A percentile compares a stretch with the other conserved stretches of the same genome.
These are phyloP conservation scores for Sialia sialis DNA, from an alignment of 2,113 vertebrate species.

Conservation along the genomic window DNA sequence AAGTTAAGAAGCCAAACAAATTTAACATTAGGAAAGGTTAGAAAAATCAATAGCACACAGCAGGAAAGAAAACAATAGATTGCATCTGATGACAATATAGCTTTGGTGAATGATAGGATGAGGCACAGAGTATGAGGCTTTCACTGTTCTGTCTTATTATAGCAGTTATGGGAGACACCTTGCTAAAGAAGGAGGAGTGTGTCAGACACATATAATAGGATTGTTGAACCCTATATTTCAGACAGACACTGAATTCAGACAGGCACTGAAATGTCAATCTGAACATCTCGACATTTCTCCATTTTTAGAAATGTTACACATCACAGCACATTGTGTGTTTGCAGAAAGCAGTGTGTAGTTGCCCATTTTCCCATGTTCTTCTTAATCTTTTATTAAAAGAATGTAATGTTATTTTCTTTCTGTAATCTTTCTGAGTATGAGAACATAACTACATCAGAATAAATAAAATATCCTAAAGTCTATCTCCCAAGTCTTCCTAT, in stretches of 20 bases:
- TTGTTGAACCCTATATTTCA: conserved; percentile 45
- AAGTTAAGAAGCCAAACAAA: conserved; percentile 53
- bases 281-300: not conserved
- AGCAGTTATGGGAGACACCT: not conserved
- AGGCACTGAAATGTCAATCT: conserved; percentile 28
- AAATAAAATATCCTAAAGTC: not conserved
- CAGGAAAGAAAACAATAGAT: conserved; percentile 35
- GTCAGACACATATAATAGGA: conserved; percentile 31
- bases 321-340: not conserved
- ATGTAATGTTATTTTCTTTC: not conserved
- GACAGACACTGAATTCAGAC: not conserved
- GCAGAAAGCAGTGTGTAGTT: not conserved
- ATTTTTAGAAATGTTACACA: not conserved
- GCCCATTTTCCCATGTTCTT: not conserved
- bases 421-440: not conserved
- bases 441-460: not conserved
- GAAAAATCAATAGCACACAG: conserved; percentile 53
- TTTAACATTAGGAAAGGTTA: conserved; percentile 60
- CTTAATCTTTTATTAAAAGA: not conserved
- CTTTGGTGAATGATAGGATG: not conserved
- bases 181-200: not conserved
- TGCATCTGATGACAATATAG: not conserved
- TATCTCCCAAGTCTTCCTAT: not conserved
- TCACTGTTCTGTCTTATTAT: not conserved
- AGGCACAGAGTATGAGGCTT: not conserved